Evolutionary conservation across 2,797 vertebrate species (phyloP).

Genomic region (Arnoldichthys spilopterus): DNA sequence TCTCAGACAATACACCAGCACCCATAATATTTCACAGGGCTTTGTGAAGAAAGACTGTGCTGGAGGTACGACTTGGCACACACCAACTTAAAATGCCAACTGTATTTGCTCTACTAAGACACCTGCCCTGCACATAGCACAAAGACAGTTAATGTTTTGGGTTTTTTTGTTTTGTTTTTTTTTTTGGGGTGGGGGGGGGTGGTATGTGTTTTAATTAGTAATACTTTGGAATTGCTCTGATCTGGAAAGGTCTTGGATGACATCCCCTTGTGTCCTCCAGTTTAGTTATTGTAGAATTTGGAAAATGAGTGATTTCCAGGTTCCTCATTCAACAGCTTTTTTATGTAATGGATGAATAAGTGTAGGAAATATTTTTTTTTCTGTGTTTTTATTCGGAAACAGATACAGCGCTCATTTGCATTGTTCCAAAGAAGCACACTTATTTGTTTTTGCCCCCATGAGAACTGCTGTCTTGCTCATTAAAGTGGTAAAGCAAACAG

Average conservation of each 20-base stretch:
- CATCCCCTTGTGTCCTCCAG: not conserved
- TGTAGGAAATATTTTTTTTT: not conserved
- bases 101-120: not conserved
- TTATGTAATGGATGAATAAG: not conserved
- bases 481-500: conserved; percentile 11
- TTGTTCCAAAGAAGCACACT: not conserved
- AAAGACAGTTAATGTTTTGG: too few relatives aligned
- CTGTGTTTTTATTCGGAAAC: not conserved
- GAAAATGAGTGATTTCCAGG: not conserved
- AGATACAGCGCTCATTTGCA: not conserved
- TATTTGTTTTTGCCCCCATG: not conserved
- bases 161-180: too few relatives aligned
- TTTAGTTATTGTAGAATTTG: not conserved
- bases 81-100: not conserved
- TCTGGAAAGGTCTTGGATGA: not conserved
- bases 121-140: not conserved
- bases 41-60: too few relatives aligned
- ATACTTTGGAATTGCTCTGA: too few relatives aligned
- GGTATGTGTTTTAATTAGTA: too few relatives aligned
- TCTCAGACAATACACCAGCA: too few relatives aligned
- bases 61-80: not conserved
- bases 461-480: not conserved
- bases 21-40: too few relatives aligned
- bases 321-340: not conserved
- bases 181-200: too few relatives aligned